phyloP scores from a whole-genome alignment of 2,888 invertebrate species.

The Clistopyga incitator region DNA sequence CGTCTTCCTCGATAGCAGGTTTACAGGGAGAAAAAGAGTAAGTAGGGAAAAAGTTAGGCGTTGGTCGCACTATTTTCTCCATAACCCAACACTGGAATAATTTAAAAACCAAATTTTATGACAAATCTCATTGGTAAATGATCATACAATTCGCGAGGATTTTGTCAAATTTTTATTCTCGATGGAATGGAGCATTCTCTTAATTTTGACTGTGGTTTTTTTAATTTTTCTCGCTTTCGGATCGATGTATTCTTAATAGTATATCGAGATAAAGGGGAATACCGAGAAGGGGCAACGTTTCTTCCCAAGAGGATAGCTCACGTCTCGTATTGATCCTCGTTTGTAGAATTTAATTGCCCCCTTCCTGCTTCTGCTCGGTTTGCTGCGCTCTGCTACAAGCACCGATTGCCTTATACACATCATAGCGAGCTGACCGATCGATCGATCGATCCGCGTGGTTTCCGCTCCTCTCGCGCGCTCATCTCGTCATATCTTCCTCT shows the following conservation, averaged over 20 bases:
- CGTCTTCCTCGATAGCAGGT: conserved; percentile 15
- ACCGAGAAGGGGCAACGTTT: conserved; percentile 6
- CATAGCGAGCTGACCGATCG: conserved; percentile 44
- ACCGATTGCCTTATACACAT: conserved; percentile 64
- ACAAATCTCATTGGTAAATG: no score
- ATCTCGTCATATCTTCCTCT: conserved; percentile 38
- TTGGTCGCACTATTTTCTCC: conserved; percentile 8
- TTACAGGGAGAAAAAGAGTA: neutral
- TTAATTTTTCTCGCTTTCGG: conserved; percentile 6
- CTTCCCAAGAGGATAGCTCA: conserved; percentile 42
- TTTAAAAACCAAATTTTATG: neutral
- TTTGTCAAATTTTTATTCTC: no score
- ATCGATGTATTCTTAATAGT: conserved; percentile 12
- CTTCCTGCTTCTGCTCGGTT: conserved; percentile 46
- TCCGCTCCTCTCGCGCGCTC: conserved; percentile 40
- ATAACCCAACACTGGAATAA: conserved; percentile 5
- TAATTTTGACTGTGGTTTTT: neutral
- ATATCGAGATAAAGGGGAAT: conserved; percentile 17
- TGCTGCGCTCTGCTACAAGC: conserved; percentile 23
- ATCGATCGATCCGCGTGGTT: conserved; percentile 52
- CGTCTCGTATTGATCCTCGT: conserved; percentile 61
- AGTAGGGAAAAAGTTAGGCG: no score
- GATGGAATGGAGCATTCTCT: neutral
- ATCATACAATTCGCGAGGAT: no score
- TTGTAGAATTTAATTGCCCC: conserved; percentile 69